Evolutionary conservation across 2,113 vertebrate species (phyloP).

Genomic region (Leptocoma aspasia): DNA sequence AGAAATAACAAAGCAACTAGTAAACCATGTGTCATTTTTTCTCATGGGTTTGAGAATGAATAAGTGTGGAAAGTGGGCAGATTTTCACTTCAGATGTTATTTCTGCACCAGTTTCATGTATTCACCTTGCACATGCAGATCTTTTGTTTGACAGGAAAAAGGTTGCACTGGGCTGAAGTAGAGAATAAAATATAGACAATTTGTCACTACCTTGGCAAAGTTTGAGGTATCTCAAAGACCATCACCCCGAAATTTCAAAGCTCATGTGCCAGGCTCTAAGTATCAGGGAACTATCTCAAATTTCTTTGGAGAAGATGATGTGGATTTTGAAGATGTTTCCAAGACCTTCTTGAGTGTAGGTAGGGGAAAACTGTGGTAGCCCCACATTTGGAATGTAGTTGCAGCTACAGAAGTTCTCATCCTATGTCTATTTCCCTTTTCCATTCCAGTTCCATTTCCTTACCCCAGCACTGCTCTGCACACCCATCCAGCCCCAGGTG

Average conservation of each 20-base stretch:
- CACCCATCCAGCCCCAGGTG: neutral
- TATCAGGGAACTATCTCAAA: neutral
- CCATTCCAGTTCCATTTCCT: neutral
- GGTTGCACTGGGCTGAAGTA: neutral
- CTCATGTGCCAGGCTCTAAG: neutral
- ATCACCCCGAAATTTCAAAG: neutral
- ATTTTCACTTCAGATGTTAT: constrained; percentile 9
- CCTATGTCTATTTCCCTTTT: neutral
- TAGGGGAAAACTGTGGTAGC: neutral
- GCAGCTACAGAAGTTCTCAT: neutral
- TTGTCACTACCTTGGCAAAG: neutral
- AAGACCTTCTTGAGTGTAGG: neutral
- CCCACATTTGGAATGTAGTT: neutral
- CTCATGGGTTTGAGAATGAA: constrained; percentile 14
- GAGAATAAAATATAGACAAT: neutral
- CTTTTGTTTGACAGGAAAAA: neutral
- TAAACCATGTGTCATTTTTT: neutral
- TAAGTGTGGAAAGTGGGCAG: neutral
- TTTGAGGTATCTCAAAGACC: neutral
- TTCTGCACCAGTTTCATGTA: neutral
- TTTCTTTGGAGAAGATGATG: neutral
- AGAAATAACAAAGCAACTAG: constrained; percentile 21
- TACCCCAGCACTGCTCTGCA: neutral
- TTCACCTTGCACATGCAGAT: neutral
- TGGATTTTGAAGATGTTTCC: neutral